Base-by-base conservation (phyloP, 2,113 vertebrate species). In the Aegotheles bennettii region DNA sequence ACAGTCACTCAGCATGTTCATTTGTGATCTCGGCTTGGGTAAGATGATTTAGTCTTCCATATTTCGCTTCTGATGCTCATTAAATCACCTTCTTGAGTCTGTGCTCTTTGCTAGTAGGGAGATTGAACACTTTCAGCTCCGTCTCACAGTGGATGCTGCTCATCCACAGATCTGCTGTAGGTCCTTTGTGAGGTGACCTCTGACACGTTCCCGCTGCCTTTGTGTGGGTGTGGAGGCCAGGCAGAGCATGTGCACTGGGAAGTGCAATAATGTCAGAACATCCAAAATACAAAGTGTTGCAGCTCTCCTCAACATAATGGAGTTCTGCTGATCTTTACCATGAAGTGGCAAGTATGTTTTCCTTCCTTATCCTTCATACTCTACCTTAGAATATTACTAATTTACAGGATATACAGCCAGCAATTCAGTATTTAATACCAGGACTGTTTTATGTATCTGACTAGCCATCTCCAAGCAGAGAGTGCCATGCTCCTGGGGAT, bases 171-270 rank as follows among this genome's bases (percentile, higher is more conserved):
- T 16, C 14, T 54, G 14, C 53, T 36, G 23, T 19, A 47, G 31
- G 26, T 21, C 26, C 20, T 73, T 53, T 23, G 21, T 75, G 56
- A 63, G 38, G 31, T 9, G 23, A 73, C 12, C 21, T 63, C 43
- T 45, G 43, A 45, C 43, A n/a, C n/a, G n/a, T n/a, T n/a, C n/a
- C n/a, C n/a, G n/a, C n/a, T n/a, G n/a, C n/a, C 40, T 63, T 74
- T 4, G 0, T 33, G 2, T 61, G 26, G 21, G 17, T n/a, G 48
- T 5, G 6, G 47, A 69, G 48, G 16, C 21, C 10, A 1, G 48
- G 43, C 42, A 67, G 51, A 61, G 16, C 13, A 2, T 16, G 11
- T 33, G 29, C 71, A 14, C 24, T 43, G 48, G 48, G 8, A 61
- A 51, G 8, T 26, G 31, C 36, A 38, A 28, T 35, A 13, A 16